Base-by-base conservation (phyloP, 1,140 invertebrate genomes). In the Nylanderia fulva region DNA sequence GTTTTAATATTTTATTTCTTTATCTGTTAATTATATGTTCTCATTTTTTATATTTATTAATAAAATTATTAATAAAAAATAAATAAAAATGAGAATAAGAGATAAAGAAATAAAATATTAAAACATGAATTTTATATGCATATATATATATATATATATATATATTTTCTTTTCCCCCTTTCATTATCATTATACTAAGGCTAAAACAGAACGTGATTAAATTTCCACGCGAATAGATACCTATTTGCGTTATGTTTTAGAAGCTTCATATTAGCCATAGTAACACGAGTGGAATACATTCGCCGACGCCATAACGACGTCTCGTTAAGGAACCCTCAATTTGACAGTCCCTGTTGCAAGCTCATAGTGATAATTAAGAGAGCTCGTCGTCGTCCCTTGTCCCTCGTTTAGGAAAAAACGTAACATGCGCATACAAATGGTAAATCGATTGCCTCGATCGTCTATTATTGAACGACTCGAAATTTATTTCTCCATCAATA, bases 261-360 rank as follows among this genome's bases (percentile, higher is more conserved):
- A 52, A 29, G 27, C 45, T 33, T 27, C 45, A 71, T 71, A 71
- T 71, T 71, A 71, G 68, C 18, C 45, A n/a, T n/a, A 15, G 42
- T 33, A 33, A 71, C 45, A 52, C 18, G n/a, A 71, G 6, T 27
- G 18, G 27, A 52, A 52, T 71, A 71, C 45, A 71, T 52, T 52
- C n/a, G 42, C 56, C 18, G 27, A 24, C n/a, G 69, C 80, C 61
- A 68, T 84, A 86, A 86, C 85, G 85, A 84, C 60, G 21, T 80
- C 69, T 86, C 69, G 69, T 86, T 86, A 86, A 80, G 58, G 66
- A 52, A 71, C 68, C 68, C 45, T 71, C 27, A 29, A n/a, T 52
- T 52, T 27, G 45, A 71, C 58, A 11, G 52, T 18, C 68, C 68
- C 45, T 27, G 27, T 52, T 71, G 27, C 27, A 71, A 71, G 24